phyloP scores from a whole-genome alignment of 2,797 vertebrate species.

The Chelmon rostratus region DNA sequence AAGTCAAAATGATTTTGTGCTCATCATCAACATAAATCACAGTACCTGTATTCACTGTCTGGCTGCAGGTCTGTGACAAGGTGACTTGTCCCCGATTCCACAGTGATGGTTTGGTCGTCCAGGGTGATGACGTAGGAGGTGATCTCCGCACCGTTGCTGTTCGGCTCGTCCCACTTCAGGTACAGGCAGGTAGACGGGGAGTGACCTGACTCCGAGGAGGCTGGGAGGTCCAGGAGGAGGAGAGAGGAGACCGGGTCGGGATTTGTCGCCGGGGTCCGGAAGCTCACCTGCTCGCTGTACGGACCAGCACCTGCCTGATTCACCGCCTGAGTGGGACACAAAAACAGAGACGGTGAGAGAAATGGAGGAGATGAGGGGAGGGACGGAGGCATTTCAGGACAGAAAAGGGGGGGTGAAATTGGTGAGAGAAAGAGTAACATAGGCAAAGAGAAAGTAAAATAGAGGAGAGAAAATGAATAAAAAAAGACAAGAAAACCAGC shows the following conservation, averaged over 20 bases:
- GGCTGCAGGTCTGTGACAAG: slow-evolving; percentile 91
- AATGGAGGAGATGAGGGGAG: neutral
- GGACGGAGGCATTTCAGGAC: neutral
- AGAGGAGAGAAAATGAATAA: neutral
- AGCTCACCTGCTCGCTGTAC: slow-evolving; percentile 91
- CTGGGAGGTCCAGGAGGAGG: slow-evolving; percentile 86
- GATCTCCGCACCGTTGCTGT: slow-evolving; percentile 94
- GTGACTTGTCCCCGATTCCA: slow-evolving; percentile 88
- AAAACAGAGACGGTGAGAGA: slow-evolving; percentile 16
- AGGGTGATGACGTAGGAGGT: slow-evolving; percentile 91
- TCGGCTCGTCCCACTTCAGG: slow-evolving; percentile 95
- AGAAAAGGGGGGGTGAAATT: too few relatives aligned
- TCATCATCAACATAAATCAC: neutral
- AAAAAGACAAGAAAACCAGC: slow-evolving; percentile 13
- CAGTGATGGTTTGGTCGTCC: slow-evolving; percentile 86
- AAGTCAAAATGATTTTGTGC: slow-evolving; percentile 1
- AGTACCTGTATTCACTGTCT: slow-evolving; percentile 95
- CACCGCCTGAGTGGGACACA: slow-evolving; percentile 85
- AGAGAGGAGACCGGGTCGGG: slow-evolving; percentile 89
- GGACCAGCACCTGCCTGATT: slow-evolving; percentile 95
- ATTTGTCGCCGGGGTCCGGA: slow-evolving; percentile 90
- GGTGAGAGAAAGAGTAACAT: neutral
- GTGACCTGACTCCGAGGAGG: slow-evolving; percentile 76
- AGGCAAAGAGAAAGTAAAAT: slow-evolving; percentile 10
- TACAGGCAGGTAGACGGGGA: slow-evolving; percentile 93